Evolutionary conservation across 2,888 invertebrate species (phyloP).

Genomic region (Trichopria drosophilae): DNA sequence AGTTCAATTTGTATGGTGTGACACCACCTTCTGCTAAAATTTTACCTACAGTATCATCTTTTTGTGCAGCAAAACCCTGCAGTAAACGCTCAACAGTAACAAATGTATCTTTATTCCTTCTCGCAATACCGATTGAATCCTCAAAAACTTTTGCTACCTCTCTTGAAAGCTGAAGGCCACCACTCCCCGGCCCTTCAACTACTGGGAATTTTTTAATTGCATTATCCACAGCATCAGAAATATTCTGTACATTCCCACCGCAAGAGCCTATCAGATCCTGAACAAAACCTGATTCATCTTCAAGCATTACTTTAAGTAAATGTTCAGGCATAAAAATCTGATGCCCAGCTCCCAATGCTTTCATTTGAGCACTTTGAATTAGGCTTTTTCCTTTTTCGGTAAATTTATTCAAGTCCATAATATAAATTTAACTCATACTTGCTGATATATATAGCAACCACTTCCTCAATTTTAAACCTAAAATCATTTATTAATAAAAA

Average conservation of each 20-base stretch:
- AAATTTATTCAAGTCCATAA: constrained; percentile 19
- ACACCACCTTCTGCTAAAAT: constrained; percentile 13
- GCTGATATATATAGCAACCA: constrained; percentile 15
- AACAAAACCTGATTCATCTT: constrained; percentile 18
- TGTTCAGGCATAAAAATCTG: constrained; percentile 20
- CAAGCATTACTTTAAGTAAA: constrained; percentile 19
- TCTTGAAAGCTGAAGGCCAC: constrained; percentile 19
- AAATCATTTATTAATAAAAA: constrained; percentile 12
- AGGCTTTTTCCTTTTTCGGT: constrained; percentile 18
- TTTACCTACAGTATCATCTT: constrained; percentile 19
- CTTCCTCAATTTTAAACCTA: constrained; percentile 14
- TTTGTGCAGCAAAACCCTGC: constrained; percentile 16
- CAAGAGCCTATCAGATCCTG: constrained; percentile 18
- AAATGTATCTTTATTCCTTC: constrained; percentile 15
- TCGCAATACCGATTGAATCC: constrained; percentile 17
- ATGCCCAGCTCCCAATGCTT: constrained; percentile 18
- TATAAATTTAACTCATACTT: constrained; percentile 14
- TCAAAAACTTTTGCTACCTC: constrained; percentile 19
- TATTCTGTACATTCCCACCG: constrained; percentile 16
- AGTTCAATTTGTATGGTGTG: constrained; percentile 13
- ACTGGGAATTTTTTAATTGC: constrained; percentile 18
- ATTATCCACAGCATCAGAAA: constrained; percentile 20
- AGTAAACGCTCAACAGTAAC: constrained; percentile 18
- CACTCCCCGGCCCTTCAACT: constrained; percentile 16
- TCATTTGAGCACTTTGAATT: constrained; percentile 20